Evolutionary conservation across 2,797 vertebrate genomes (phyloP).

Genomic region (Naso thynnoides): DNA sequence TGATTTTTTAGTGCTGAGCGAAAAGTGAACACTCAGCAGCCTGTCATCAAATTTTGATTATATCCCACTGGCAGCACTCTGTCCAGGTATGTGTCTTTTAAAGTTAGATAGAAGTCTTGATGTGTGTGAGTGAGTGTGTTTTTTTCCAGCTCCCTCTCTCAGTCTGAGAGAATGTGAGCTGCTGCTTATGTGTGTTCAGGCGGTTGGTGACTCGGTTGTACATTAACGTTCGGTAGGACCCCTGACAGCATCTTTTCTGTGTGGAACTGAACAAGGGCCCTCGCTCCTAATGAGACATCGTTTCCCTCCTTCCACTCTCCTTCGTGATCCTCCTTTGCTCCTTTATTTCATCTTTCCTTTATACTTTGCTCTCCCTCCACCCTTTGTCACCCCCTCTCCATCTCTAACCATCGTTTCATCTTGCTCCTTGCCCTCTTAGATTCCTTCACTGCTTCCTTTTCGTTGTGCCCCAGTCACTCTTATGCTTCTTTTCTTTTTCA

Average conservation of each 20-base stretch:
- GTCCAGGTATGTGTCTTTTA: background rate
- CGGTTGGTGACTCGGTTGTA: conserved; percentile 20
- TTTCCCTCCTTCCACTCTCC: conserved; percentile 19
- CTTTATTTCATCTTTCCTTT: conserved; percentile 57
- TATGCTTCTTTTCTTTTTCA: conserved; percentile 46
- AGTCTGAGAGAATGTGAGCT: conserved; percentile 26
- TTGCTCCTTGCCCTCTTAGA: conserved; percentile 37
- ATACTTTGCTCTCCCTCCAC: conserved; percentile 39
- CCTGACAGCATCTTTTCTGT: conserved; percentile 40
- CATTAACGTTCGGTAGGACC: conserved; percentile 42
- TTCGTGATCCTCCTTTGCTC: background rate
- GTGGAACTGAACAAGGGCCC: conserved; percentile 37
- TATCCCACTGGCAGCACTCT: conserved; percentile 17
- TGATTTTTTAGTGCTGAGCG: background rate
- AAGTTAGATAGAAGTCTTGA: conserved; percentile 10
- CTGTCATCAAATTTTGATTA: conserved; percentile 24
- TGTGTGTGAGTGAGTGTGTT: conserved; percentile 1
- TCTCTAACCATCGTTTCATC: conserved; percentile 47
- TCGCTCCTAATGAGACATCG: conserved; percentile 64
- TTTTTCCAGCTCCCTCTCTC: conserved; percentile 14
- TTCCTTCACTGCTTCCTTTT: conserved; percentile 38
- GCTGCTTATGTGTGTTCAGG: conserved; percentile 21
- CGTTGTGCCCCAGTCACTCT: conserved; percentile 12
- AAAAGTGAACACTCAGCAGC: conserved; percentile 29
- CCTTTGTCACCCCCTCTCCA: conserved; percentile 24